A percentile compares a stretch with the other conserved stretches of the same genome.
Conservation (phyloP, 2,113 vertebrate species). For the Colinus virginianus region DNA sequence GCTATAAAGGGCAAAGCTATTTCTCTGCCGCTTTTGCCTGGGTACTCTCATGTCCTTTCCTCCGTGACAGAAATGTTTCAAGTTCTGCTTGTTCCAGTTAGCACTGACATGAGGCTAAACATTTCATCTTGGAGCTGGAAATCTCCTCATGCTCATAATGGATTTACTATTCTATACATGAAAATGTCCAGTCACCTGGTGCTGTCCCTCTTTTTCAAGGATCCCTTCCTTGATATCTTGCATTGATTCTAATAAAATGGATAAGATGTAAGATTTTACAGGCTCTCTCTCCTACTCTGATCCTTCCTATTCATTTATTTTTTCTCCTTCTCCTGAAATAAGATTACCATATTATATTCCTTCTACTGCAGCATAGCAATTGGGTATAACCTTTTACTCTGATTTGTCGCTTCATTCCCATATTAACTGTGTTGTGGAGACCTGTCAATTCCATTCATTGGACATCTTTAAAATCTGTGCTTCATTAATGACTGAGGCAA, state of each 20-base stretch:
- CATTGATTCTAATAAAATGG: background rate
- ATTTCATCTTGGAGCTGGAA: background rate
- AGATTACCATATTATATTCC: background rate
- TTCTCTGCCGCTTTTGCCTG: background rate
- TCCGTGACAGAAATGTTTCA: background rate
- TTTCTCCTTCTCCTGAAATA: background rate
- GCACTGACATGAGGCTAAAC: background rate
- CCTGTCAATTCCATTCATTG: slow-evolving; percentile 12
- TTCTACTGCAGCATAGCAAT: background rate
- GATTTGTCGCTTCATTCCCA: slow-evolving; percentile 27
- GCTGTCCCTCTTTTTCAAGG: background rate
- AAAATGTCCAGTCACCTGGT: background rate
- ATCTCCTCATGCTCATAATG: background rate
- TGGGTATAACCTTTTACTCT: slow-evolving; percentile 16
- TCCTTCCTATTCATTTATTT: background rate
- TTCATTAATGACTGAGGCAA: slow-evolving; percentile 23
- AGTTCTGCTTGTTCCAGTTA: background rate
- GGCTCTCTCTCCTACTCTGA: background rate
- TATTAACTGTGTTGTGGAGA: slow-evolving; percentile 26
- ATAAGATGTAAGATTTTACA: background rate
- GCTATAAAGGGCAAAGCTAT: background rate
- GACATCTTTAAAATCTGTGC: slow-evolving; percentile 29
- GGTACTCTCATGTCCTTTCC: background rate
- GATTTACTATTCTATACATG: background rate
- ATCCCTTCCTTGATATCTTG: background rate